These are phyloP conservation scores for Gonioctena quinquepunctata DNA, from an alignment of 1,140 invertebrate species.

Conservation along the genomic window DNA sequence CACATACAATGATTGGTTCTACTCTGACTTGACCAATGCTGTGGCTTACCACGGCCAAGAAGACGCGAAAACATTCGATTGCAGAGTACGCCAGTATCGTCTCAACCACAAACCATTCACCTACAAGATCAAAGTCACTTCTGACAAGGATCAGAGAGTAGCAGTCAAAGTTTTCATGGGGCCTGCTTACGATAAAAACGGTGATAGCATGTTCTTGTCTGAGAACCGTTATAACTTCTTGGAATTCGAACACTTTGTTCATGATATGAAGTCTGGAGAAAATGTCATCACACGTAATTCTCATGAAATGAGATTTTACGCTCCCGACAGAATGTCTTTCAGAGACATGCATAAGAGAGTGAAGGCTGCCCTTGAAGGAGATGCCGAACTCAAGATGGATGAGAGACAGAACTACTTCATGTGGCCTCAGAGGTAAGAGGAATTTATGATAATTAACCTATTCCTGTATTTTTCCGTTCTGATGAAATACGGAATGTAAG, in stretches of 20 bases:
- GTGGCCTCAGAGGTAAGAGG: constrained; percentile 57
- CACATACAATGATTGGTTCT: constrained; percentile 73
- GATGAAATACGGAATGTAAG: too few species aligned
- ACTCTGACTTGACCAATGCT: constrained; percentile 69
- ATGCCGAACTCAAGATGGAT: constrained; percentile 55
- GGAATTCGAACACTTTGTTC: constrained; percentile 70
- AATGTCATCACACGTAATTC: constrained; percentile 71
- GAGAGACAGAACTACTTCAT: constrained; percentile 61
- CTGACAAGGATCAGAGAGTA: constrained; percentile 60
- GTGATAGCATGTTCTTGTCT: constrained; percentile 54
- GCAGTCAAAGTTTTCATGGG: constrained; percentile 70
- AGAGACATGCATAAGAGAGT: constrained; percentile 63
- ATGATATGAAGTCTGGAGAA: constrained; percentile 65
- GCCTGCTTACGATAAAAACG: constrained; percentile 67
- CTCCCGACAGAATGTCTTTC: constrained; percentile 67
- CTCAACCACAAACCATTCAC: constrained; percentile 69
- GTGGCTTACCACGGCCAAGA: constrained; percentile 53
- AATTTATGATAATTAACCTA: too few species aligned
- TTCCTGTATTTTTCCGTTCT: not conserved
- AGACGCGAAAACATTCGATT: constrained; percentile 29
- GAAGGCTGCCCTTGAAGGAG: constrained; percentile 57
- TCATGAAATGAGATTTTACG: constrained; percentile 65
- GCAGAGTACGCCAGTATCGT: constrained; percentile 55
- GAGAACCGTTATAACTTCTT: constrained; percentile 61
- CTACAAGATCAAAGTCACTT: constrained; percentile 63